These are phyloP conservation scores for Allobates femoralis DNA, from an alignment of 2,797 vertebrate species.

Conservation along the genomic window DNA sequence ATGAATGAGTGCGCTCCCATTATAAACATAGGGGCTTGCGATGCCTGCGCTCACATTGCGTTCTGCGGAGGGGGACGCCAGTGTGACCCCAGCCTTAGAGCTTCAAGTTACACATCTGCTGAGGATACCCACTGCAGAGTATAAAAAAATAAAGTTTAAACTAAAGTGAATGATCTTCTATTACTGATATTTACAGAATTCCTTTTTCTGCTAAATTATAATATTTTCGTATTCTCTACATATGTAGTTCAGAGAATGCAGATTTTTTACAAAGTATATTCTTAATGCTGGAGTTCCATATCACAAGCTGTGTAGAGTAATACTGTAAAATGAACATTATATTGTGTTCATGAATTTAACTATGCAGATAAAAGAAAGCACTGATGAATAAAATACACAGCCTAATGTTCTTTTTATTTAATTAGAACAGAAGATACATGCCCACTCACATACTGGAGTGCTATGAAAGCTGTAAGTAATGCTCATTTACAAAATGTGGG, in stretches of 20 bases:
- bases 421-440: conserved; percentile 48
- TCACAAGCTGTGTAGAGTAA: not conserved
- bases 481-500: conserved; percentile 30
- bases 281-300: no score
- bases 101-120: no score
- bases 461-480: conserved; percentile 19
- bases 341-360: not conserved
- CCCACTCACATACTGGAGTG: conserved; percentile 42
- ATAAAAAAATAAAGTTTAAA: not conserved
- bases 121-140: no score
- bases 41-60: no score
- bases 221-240: not conserved
- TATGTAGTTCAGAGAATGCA: not conserved
- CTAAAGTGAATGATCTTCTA: not conserved
- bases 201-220: not conserved
- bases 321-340: not conserved
- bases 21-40: no score
- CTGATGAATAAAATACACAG: not conserved
- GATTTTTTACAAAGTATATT: not conserved
- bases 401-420: conserved; percentile 18
- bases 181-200: not conserved
- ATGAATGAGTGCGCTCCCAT: no score
- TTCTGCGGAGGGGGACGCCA: no score
- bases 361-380: not conserved
- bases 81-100: no score